Base-by-base conservation (phyloP, 2,113 vertebrate genomes). In the Gallinago jamesoni region DNA sequence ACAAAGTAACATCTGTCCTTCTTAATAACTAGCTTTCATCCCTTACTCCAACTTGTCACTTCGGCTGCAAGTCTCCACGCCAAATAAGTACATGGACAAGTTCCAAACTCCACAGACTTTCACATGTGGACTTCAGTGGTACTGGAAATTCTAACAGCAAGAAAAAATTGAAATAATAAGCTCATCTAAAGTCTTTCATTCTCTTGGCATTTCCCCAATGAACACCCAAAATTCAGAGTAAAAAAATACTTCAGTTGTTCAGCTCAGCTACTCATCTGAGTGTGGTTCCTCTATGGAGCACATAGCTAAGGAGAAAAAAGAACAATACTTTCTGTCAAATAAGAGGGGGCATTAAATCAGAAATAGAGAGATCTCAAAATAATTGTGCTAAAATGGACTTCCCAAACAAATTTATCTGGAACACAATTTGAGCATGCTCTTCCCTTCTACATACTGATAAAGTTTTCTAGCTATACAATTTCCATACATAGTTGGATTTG, bases 1-100 rank as follows among this genome's bases (percentile, higher is more conserved):
- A 89, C 73, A 87, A 92, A 94, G 77, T 87, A 92, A 92, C 62
- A 93, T 92, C 64, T 91, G 89, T 84, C 77, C 64, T 66, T 76
- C 39, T 74, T 78, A 89, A 47, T 84, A 89, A 92, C 48, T 62
- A 93, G 59, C 70, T 78, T 92, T 66, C 50, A 59, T 31, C 77
- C 35, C 70, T 91, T 84, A 87, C 63, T 86, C 80, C 83, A 90
- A 22, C n/a, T 82, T 69, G 83, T 89, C 52, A 79, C 74, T 82
- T 90, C 69, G 92, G 89, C 66, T 82, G 76, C 80, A 72, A 90
- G 45, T 48, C 48, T 82, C 83, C 89, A 73, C 10, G 74, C 53
- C 76, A 78, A 87, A 41, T 72, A 75, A 86, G 70, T 10, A 69
- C 83, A 90, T 37, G 80, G 68, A 68, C 41, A 37, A 84, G 66